phyloP scores from a whole-genome alignment of 2,888 invertebrate species.

The Agrochola macilenta region DNA sequence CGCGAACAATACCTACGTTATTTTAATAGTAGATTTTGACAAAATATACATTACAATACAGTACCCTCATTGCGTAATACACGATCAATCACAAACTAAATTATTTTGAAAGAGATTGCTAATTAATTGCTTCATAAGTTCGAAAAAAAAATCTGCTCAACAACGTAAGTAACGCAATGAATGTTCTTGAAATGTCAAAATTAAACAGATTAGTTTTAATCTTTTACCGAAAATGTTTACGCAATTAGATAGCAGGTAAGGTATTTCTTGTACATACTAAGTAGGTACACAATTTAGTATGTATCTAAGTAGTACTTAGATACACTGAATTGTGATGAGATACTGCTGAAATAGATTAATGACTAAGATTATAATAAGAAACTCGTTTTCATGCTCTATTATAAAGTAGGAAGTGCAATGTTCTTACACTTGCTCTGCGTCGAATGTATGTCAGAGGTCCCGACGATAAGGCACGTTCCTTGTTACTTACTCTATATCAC shows the following conservation, averaged over 20 bases:
- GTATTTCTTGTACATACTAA: not conserved
- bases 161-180: no score
- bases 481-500: slow-evolving; percentile 72
- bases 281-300: not conserved
- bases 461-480: slow-evolving; percentile 85
- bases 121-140: no score
- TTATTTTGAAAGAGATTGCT: no score
- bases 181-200: no score
- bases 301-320: not conserved
- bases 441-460: slow-evolving; percentile 84
- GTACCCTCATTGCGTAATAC: no score
- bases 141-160: no score
- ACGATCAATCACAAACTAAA: no score
- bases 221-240: no score
- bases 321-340: slow-evolving; percentile 6
- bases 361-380: slow-evolving; percentile 48
- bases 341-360: slow-evolving; percentile 28
- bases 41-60: not conserved
- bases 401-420: slow-evolving; percentile 79
- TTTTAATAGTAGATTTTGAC: slow-evolving; percentile 18
- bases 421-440: slow-evolving; percentile 75
- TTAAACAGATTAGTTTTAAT: no score
- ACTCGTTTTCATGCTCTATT: slow-evolving; percentile 72
- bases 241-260: no score
- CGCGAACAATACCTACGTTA: slow-evolving; percentile 33